Conservation (phyloP, 2,888 invertebrate genomes). For the Amphipoea lucens region DNA sequence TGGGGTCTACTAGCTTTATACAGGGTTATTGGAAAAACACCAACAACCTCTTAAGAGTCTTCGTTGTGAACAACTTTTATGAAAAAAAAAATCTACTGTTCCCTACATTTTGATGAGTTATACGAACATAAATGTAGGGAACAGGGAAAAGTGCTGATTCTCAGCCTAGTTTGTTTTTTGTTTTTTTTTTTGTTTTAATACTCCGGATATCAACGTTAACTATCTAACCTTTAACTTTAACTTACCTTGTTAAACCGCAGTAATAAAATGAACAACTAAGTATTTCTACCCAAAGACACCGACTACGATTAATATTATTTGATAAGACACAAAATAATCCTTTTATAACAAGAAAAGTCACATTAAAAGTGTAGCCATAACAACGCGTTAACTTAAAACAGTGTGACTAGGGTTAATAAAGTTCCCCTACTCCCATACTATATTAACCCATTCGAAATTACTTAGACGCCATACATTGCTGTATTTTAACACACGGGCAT, state of each 20-base stretch:
- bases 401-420: conserved; percentile 64
- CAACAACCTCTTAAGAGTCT: too few relatives aligned
- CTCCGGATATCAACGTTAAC: conserved; percentile 10
- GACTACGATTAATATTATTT: conserved; percentile 55
- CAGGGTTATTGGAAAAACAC: too few relatives aligned
- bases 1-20: too few relatives aligned
- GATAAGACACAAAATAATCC: conserved; percentile 58
- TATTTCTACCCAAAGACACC: conserved; percentile 66
- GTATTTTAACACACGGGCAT: conserved; percentile 44
- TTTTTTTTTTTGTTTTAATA: background rate
- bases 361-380: conserved; percentile 61
- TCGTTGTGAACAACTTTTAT: too few relatives aligned
- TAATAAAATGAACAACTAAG: conserved; percentile 36
- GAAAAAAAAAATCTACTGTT: too few relatives aligned
- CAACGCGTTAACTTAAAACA: conserved; percentile 62
- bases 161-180: too few relatives aligned
- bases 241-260: conserved; percentile 15
- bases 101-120: too few relatives aligned
- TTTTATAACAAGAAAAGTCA: conserved; percentile 61
- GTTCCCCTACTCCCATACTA: conserved; percentile 37
- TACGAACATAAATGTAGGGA: too few relatives aligned
- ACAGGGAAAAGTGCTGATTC: too few relatives aligned
- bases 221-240: conserved; percentile 7
- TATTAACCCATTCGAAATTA: conserved; percentile 58
- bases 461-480: conserved; percentile 59